A percentile compares a stretch with the other conserved stretches of the same genome.
phyloP scores from a whole-genome alignment of 2,113 vertebrate species.

The Aramus guarauna region DNA sequence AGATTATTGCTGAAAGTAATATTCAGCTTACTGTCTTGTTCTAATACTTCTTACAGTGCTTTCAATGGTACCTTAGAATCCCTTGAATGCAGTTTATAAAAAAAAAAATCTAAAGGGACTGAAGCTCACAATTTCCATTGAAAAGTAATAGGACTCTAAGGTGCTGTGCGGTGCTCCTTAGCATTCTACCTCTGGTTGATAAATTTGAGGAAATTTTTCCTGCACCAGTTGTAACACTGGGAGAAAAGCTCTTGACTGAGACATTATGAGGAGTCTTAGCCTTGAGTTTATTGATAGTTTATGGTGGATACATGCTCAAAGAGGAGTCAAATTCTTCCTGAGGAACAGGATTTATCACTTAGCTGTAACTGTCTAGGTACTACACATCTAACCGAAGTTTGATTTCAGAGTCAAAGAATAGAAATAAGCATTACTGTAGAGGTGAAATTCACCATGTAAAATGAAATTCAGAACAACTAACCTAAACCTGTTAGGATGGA shows the following conservation, averaged over 20 bases:
- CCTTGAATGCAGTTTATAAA: background rate
- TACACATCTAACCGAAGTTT: background rate
- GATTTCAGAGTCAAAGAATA: background rate
- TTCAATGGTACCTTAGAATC: background rate
- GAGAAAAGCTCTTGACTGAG: background rate
- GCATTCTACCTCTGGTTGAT: background rate
- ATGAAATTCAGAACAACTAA: background rate
- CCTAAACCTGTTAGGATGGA: background rate
- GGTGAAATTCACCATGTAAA: background rate
- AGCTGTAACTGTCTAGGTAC: background rate
- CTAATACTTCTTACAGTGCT: background rate
- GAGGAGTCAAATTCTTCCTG: background rate
- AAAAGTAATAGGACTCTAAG: background rate
- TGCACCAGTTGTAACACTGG: background rate
- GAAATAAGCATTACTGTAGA: background rate
- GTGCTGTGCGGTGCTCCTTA: background rate
- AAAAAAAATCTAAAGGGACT: background rate
- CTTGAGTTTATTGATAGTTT: background rate
- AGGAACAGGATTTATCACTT: background rate
- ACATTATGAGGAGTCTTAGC: background rate
- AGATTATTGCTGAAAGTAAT: background rate
- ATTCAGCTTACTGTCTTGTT: background rate
- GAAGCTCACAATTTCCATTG: background rate
- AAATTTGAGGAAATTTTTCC: background rate
- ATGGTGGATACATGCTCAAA: background rate